Conservation (phyloP, 2,797 vertebrate genomes). For the Botia kubotai region DNA sequence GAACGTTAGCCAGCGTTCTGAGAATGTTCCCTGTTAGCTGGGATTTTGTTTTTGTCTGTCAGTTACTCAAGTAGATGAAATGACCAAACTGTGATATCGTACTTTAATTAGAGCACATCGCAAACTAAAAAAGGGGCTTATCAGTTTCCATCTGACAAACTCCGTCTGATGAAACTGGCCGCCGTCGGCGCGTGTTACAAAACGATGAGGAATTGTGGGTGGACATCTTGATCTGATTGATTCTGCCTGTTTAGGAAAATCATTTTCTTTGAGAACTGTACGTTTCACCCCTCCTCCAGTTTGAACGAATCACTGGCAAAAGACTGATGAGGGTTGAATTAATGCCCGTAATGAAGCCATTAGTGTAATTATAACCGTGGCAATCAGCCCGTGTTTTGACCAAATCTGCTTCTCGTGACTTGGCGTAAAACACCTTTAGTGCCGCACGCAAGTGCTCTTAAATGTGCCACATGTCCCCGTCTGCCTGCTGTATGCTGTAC, state of each 20-base stretch:
- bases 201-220: slow-evolving; percentile 30
- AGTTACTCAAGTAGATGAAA: not conserved
- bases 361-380: slow-evolving; percentile 64
- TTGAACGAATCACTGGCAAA: slow-evolving; percentile 65
- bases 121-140: not conserved
- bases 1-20: too few species aligned
- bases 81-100: not conserved
- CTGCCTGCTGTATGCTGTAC: slow-evolving; percentile 1
- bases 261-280: slow-evolving; percentile 58
- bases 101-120: slow-evolving; percentile 15
- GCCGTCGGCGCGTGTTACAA: slow-evolving; percentile 15
- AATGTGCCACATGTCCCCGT: slow-evolving; percentile 47
- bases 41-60: not conserved
- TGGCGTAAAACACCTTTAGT: slow-evolving; percentile 56
- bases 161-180: slow-evolving; percentile 24
- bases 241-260: slow-evolving; percentile 51
- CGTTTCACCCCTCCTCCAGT: slow-evolving; percentile 51
- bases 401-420: slow-evolving; percentile 50
- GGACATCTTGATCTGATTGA: slow-evolving; percentile 52
- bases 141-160: slow-evolving; percentile 30
- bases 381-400: slow-evolving; percentile 65
- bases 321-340: slow-evolving; percentile 66
- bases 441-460: slow-evolving; percentile 47
- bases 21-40: too few species aligned
- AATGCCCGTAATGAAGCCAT: slow-evolving; percentile 66